Conservation (phyloP, 2,113 vertebrate genomes). For the Mastomys coucha region DNA sequence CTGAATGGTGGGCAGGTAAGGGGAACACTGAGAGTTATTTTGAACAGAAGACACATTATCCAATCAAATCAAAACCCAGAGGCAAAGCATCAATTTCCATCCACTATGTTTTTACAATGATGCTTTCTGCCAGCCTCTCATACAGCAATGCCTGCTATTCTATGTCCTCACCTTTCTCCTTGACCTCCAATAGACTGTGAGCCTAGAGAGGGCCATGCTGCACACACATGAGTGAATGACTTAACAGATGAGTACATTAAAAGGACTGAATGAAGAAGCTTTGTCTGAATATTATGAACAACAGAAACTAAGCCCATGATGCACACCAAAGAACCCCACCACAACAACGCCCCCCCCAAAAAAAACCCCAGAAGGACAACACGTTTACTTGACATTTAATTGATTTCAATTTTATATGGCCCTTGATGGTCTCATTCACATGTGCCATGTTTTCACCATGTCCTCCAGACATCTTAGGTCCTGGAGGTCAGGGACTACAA, state of each 20-base stretch:
- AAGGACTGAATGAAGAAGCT: not conserved
- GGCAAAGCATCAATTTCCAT: not conserved
- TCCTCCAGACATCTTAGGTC: not conserved
- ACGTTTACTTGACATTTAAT: not conserved
- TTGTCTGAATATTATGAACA: not conserved
- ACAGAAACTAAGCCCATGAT: not conserved
- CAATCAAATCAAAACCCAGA: not conserved
- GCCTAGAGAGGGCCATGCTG: not conserved
- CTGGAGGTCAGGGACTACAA: not conserved
- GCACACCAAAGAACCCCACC: not conserved
- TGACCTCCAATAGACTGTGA: not conserved
- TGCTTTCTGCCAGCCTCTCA: not conserved
- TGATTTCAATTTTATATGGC: not conserved
- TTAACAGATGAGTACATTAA: not conserved
- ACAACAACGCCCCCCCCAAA: not conserved
- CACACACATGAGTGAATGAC: not conserved
- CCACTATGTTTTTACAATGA: accelerated
- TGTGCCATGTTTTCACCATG: not conserved
- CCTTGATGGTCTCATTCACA: not conserved
- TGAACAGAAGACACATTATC: not conserved
- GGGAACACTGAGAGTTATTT: not conserved
- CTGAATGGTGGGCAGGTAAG: not conserved
- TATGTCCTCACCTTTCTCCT: not conserved
- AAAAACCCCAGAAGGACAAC: not conserved
- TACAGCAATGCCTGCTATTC: not conserved